These are phyloP conservation scores for Morinoia aosen DNA, from an alignment of 2,888 invertebrate species.

Conservation along the genomic window DNA sequence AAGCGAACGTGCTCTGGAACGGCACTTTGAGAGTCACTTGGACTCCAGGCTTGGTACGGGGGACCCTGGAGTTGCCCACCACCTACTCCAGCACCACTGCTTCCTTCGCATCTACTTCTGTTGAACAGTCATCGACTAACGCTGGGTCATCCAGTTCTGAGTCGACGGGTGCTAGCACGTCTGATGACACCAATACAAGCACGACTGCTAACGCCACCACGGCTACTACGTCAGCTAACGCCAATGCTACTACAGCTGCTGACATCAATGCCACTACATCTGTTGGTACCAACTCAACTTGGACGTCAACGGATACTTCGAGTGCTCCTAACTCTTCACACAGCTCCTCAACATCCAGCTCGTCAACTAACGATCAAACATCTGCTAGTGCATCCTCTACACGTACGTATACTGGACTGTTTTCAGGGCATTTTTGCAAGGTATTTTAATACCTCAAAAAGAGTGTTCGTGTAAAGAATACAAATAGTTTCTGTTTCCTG, in stretches of 20 bases:
- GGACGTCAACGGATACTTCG: not conserved
- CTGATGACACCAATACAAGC: not conserved
- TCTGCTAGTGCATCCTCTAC: not conserved
- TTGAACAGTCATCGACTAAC: not conserved
- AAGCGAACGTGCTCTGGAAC: conserved; percentile 60
- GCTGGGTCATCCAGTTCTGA: not conserved
- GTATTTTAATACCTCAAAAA: not conserved
- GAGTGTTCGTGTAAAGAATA: not conserved
- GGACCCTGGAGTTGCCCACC: not conserved
- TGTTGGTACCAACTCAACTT: not conserved
- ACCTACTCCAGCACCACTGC: not conserved
- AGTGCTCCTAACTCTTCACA: not conserved
- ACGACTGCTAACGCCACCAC: conserved; percentile 2
- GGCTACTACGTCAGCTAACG: too few relatives aligned
- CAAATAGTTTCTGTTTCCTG: not conserved
- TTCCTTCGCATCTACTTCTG: not conserved
- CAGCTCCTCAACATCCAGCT: not conserved
- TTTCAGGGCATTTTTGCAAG: not conserved
- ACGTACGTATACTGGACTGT: not conserved
- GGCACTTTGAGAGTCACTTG: conserved; percentile 61
- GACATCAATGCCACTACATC: not conserved
- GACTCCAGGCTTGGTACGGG: conserved; percentile 56
- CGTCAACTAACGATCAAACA: not conserved
- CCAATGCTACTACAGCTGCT: too few relatives aligned
- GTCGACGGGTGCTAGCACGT: not conserved